These are phyloP conservation scores for Dromiciops gliroides DNA, from an alignment of 2,113 vertebrate species.

Conservation along the genomic window DNA sequence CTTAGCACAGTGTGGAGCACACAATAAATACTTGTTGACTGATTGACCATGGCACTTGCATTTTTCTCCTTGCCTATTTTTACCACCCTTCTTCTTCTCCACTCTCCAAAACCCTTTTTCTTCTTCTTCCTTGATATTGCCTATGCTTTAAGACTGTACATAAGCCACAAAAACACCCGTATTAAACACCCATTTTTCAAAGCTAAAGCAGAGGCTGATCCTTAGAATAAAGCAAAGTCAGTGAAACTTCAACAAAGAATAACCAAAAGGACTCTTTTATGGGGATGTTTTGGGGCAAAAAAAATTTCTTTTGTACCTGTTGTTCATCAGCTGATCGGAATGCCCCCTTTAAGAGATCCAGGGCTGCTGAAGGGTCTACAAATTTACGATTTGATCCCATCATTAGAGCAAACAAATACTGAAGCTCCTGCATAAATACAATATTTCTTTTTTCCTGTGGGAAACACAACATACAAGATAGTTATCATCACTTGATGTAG, in stretches of 20 bases:
- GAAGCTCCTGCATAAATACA: slow-evolving; percentile 97
- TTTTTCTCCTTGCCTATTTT: background rate
- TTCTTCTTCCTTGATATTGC: background rate
- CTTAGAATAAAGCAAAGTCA: background rate
- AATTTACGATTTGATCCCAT: slow-evolving; percentile 94
- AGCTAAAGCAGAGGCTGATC: slow-evolving; percentile 27
- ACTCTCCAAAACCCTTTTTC: background rate
- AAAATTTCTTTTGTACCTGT: slow-evolving; percentile 86
- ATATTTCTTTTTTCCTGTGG: slow-evolving; percentile 95
- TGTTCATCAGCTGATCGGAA: slow-evolving; percentile 94
- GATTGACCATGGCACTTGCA: background rate
- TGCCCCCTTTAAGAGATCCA: slow-evolving; percentile 93
- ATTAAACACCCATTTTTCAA: slow-evolving; percentile 42
- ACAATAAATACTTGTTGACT: background rate
- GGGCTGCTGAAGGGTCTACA: slow-evolving; percentile 93
- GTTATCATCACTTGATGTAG: background rate
- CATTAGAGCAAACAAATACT: slow-evolving; percentile 95
- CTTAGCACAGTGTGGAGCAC: background rate
- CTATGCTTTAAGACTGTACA: background rate
- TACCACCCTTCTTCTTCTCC: background rate
- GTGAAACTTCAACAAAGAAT: background rate
- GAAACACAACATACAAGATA: slow-evolving; percentile 31
- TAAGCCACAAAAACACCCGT: background rate
- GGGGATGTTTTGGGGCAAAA: background rate
- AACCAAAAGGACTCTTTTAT: accelerated